Conservation (phyloP, 1,140 invertebrate species). For the Lasaia peninsularis region DNA sequence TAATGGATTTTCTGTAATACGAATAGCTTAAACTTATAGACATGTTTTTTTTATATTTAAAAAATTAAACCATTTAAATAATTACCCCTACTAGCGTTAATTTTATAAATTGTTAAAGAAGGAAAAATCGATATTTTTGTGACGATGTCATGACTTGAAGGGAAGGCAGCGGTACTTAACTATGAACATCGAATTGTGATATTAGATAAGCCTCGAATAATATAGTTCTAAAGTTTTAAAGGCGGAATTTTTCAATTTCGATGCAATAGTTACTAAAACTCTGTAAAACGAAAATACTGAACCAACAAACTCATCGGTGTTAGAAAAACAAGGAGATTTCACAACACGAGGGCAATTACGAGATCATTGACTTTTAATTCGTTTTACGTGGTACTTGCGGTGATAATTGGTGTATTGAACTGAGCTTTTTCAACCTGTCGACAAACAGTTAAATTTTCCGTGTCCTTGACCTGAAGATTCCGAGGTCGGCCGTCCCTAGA, state of each 20-base stretch:
- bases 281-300: background rate
- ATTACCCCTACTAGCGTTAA: too few relatives aligned
- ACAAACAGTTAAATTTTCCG: constrained; percentile 30
- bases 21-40: too few relatives aligned
- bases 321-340: constrained; percentile 6
- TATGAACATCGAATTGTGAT: too few relatives aligned
- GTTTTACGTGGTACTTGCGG: constrained; percentile 20
- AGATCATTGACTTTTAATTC: constrained; percentile 23
- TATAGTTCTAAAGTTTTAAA: background rate
- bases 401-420: constrained; percentile 30
- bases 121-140: too few relatives aligned
- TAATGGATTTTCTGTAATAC: too few relatives aligned
- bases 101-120: too few relatives aligned
- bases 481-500: constrained; percentile 49
- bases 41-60: too few relatives aligned
- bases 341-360: constrained; percentile 2
- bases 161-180: too few relatives aligned
- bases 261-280: too few relatives aligned
- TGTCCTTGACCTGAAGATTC: constrained; percentile 57
- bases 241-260: too few relatives aligned
- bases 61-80: too few relatives aligned
- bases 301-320: background rate
- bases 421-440: constrained; percentile 23
- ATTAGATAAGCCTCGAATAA: background rate
- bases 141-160: too few relatives aligned